These are phyloP conservation scores for Drosophila malerkotliana DNA, from an alignment of 1,140 invertebrate genomes.

Conservation along the genomic window DNA sequence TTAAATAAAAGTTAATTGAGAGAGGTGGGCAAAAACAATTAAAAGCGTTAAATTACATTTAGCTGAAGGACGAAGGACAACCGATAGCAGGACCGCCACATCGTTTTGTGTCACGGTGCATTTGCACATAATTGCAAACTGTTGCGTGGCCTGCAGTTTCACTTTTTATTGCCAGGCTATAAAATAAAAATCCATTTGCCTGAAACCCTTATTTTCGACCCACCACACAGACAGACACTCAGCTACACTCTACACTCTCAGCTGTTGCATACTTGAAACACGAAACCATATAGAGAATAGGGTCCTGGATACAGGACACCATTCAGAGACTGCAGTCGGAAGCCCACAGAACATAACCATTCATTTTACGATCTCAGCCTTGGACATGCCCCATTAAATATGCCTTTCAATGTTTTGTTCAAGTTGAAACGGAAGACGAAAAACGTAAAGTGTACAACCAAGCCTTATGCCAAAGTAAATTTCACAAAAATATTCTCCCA, in stretches of 20 bases:
- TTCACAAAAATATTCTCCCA: conserved; percentile 9
- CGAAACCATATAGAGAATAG: conserved; percentile 6
- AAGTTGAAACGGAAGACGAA: conserved; percentile 35
- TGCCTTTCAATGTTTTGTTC: conserved; percentile 58
- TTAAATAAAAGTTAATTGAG: conserved; percentile 53
- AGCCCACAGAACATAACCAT: conserved; percentile 49
- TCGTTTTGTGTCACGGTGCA: conserved; percentile 46
- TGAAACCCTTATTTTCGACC: conserved; percentile 35
- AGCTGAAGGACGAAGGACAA: conserved; percentile 6
- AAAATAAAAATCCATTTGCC: conserved; percentile 60
- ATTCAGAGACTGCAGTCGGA: conserved; percentile 28
- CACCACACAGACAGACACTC: not conserved
- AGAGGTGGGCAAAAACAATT: conserved; percentile 51
- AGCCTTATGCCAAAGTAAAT: conserved; percentile 56
- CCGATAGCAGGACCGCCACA: conserved; percentile 1
- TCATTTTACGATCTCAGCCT: conserved; percentile 65
- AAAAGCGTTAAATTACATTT: conserved; percentile 44
- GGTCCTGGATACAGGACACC: conserved; percentile 9
- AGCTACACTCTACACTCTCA: conserved; percentile 21
- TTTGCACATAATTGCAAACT: conserved; percentile 80
- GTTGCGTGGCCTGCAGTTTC: conserved; percentile 66
- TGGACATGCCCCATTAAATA: conserved; percentile 69
- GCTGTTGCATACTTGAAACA: conserved; percentile 60
- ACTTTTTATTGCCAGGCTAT: conserved; percentile 58
- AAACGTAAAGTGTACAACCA: conserved; percentile 53